A percentile compares a stretch with the other conserved stretches of the same genome.
Evolutionary conservation across 2,113 vertebrate genomes (phyloP).

Genomic region (Pomatostomus ruficeps): DNA sequence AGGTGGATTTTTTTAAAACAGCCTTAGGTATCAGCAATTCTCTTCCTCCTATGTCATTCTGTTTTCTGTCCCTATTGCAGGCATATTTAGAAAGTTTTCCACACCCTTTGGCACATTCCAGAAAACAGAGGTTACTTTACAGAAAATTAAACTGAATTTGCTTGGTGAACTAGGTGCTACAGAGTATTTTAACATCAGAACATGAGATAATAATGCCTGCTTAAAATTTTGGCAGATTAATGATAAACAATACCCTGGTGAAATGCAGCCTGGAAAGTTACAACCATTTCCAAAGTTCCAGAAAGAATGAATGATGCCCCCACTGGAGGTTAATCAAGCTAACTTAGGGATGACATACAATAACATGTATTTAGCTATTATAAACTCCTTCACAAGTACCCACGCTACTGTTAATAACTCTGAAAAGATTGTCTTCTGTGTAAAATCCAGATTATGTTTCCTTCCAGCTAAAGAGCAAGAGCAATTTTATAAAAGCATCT

Average conservation of each 20-base stretch:
- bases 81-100: not conserved
- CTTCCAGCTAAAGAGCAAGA: not conserved
- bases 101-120: not conserved
- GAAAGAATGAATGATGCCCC: not conserved
- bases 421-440: not conserved
- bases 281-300: not conserved
- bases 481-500: not conserved
- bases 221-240: not conserved
- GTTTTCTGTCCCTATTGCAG: slow-evolving; percentile 10
- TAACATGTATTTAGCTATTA: not conserved
- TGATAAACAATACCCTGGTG: not conserved
- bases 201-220: not conserved
- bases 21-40: not conserved
- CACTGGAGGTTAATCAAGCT: not conserved
- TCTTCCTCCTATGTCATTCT: not conserved
- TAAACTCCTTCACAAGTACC: not conserved
- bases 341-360: not conserved
- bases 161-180: not conserved
- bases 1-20: not conserved
- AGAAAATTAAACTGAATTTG: not conserved
- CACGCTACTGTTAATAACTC: not conserved
- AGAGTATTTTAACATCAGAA: not conserved
- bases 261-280: not conserved
- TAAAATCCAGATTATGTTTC: not conserved
- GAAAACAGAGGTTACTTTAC: not conserved